Conservation (phyloP, 2,113 vertebrate genomes). For the Nestor notabilis region DNA sequence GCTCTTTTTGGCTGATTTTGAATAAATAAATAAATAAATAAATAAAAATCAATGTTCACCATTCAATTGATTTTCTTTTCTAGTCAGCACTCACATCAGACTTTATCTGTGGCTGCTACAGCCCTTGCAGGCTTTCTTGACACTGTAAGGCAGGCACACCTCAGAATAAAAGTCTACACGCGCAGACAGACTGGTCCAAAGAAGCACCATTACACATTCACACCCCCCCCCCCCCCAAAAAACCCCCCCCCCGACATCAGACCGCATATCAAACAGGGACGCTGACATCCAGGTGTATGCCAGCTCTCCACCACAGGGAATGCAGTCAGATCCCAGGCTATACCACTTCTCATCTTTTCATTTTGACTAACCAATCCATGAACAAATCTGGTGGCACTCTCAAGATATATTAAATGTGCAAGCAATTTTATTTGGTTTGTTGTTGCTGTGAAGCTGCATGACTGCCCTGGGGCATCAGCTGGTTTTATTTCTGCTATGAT, state of each 20-base stretch:
- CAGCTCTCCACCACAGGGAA: background rate
- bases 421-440: background rate
- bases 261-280: background rate
- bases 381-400: background rate
- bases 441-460: background rate
- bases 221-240: too few relatives aligned
- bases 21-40: too few relatives aligned
- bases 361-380: background rate
- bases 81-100: background rate
- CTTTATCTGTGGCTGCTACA: background rate
- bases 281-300: accelerated
- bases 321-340: background rate
- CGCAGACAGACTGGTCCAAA: background rate
- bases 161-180: background rate
- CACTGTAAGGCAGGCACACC: background rate
- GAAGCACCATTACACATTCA: accelerated
- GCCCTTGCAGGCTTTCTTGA: background rate
- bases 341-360: background rate
- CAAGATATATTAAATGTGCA: background rate
- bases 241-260: background rate
- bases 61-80: conserved; percentile 2
- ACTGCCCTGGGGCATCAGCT: conserved; percentile 11
- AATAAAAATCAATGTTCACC: conserved; percentile 11
- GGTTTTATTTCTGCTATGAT: conserved; percentile 53
- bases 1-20: background rate